Base-by-base conservation (phyloP, 2,797 vertebrate species). In the Alfaro cultratus region DNA sequence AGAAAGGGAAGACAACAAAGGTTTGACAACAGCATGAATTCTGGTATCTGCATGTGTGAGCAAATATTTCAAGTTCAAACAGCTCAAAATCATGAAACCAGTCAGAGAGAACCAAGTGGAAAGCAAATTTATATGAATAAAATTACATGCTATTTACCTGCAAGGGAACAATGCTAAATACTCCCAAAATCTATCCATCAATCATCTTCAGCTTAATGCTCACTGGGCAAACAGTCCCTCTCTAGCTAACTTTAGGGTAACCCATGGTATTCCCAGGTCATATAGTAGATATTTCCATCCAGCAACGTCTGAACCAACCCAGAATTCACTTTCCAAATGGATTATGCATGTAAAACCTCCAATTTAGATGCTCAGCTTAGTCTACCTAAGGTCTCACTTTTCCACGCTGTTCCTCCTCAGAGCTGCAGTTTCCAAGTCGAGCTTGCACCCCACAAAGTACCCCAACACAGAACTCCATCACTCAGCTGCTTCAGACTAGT, bases 51-150 rank as follows among this genome's bases (percentile, higher is more conserved):
- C 75, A 60, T 84, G 75, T 5, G 2, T 68, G 78, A 80, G 78
- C 86, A 74, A 88, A 80, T 74, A 46, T 26, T 67, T 4, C 39
- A 41, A 34, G 15, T 62, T 80, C 67, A 87, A 71, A 77, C 81
- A 73, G 6, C 76, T 86, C 78, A 21, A 72, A 84, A 84, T 47
- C 73, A 88, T 88, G 85, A 85, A 84, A 84, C 77, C 78, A 76
- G 82, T 85, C 49, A 82, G 29, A 8, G 55, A 46, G 80, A 83
- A 85, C 79, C 51, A n/a, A 83, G 76, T 84, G n/a, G 91, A 80
- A 80, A 89, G 82, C 74, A 79, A 79, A 75, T 85, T 87, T 88
- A 90, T 83, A 82, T 78, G 91, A 88, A 92, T 83, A 74, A 70
- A 89, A 87, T 87, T 80, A 85, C 23, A 74, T 53, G 80, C 41